phyloP scores from a whole-genome alignment of 2,888 invertebrate genomes.

The Hyposoter didymator region DNA sequence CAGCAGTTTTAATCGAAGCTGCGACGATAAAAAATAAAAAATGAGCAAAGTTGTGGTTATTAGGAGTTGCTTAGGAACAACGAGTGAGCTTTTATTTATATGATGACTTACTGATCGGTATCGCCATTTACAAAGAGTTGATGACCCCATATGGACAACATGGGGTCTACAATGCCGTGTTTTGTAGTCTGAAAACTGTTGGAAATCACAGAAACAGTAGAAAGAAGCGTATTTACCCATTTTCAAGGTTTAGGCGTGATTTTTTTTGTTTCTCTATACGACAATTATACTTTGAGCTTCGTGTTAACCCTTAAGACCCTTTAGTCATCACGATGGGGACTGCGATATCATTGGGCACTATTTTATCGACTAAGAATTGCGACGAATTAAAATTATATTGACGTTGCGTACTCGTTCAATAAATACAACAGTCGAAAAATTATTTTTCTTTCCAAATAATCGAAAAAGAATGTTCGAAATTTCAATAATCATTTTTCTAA shows the following conservation, averaged over 20 bases:
- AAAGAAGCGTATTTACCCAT: constrained; percentile 68
- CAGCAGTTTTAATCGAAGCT: constrained; percentile 16
- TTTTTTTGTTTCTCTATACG: constrained; percentile 37
- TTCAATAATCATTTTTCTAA: neutral
- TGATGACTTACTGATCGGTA: constrained; percentile 96
- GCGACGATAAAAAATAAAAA: constrained; percentile 28
- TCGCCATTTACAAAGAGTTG: constrained; percentile 99
- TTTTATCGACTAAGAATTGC: constrained; percentile 21
- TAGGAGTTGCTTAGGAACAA: constrained; percentile 46
- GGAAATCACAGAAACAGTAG: constrained; percentile 83
- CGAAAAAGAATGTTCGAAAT: neutral
- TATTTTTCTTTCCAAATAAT: neutral
- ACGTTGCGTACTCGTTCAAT: neutral
- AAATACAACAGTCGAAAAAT: neutral
- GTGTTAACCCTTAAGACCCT: constrained; percentile 69
- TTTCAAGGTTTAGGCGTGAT: constrained; percentile 46
- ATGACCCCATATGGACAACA: constrained; percentile 99
- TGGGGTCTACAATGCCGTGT: constrained; percentile 99
- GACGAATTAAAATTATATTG: neutral
- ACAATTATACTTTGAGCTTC: constrained; percentile 40
- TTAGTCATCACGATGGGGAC: constrained; percentile 37
- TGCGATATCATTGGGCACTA: constrained; percentile 27
- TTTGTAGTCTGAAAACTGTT: constrained; percentile 88
- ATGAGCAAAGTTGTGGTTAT: constrained; percentile 27
- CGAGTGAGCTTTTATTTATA: constrained; percentile 71